Evolutionary conservation across 2,888 invertebrate genomes (phyloP).

Genomic region (Mesorhabditis belari): DNA sequence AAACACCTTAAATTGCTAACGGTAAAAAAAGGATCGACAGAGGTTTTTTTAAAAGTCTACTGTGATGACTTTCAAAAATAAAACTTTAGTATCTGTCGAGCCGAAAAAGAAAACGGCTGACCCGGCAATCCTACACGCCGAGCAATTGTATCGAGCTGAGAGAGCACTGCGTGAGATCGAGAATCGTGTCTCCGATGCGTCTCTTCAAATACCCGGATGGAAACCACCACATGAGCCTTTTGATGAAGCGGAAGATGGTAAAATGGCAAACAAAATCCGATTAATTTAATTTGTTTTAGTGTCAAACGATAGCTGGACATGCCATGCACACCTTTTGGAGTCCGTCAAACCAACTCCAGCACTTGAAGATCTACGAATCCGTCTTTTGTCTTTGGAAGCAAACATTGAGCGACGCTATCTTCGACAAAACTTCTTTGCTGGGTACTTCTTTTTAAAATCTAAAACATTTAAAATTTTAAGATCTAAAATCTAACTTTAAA

Average conservation of each 20-base stretch:
- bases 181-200: not conserved
- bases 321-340: not conserved
- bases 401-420: conserved; percentile 7
- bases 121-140: not conserved
- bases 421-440: conserved; percentile 5
- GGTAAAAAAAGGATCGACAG: too few relatives aligned
- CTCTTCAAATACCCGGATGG: conserved; percentile 8
- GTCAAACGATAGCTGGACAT: too few relatives aligned
- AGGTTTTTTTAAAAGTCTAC: too few relatives aligned
- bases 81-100: too few relatives aligned
- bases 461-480: not conserved
- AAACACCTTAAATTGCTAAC: too few relatives aligned
- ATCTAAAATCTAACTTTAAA: too few relatives aligned
- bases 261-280: not conserved
- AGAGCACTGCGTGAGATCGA: conserved; percentile 5
- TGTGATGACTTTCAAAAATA: too few relatives aligned
- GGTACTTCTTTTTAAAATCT: not conserved
- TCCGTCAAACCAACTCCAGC: not conserved
- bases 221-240: conserved; percentile 2
- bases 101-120: not conserved
- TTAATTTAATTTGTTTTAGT: not conserved
- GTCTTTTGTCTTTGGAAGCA: conserved; percentile 3
- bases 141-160: conserved; percentile 6
- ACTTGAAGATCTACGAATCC: not conserved
- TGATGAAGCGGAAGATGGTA: not conserved